A percentile compares a stretch with the other conserved stretches of the same genome.
These are phyloP conservation scores for Callocephalon fimbriatum DNA, from an alignment of 2,113 vertebrate genomes.

Conservation along the genomic window DNA sequence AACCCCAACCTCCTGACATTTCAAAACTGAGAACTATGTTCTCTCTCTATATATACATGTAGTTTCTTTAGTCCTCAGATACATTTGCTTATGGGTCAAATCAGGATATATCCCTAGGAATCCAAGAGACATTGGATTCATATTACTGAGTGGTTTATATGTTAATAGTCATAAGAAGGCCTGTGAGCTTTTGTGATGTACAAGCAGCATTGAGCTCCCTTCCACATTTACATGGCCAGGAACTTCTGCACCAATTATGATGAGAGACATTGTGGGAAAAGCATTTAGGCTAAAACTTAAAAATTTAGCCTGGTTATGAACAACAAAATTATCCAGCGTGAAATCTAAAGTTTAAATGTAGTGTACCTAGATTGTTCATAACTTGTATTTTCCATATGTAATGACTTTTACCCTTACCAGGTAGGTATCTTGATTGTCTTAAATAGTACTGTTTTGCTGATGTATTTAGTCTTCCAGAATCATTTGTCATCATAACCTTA, in stretches of 20 bases:
- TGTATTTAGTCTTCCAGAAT: slow-evolving; percentile 76
- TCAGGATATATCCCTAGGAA: background rate
- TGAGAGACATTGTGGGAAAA: background rate
- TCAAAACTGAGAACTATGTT: background rate
- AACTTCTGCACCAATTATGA: background rate
- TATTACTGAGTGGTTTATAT: background rate
- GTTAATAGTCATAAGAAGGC: background rate
- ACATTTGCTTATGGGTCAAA: background rate
- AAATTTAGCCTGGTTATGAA: background rate
- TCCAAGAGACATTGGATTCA: background rate
- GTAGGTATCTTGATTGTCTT: slow-evolving; percentile 92
- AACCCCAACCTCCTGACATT: background rate
- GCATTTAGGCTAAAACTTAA: background rate
- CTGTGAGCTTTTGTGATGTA: background rate
- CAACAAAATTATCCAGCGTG: background rate
- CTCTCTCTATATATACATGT: background rate
- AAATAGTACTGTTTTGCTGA: slow-evolving; percentile 93
- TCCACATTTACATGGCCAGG: background rate
- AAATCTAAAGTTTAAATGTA: background rate
- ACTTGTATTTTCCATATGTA: background rate
- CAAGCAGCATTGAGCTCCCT: background rate
- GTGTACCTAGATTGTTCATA: background rate
- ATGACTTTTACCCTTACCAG: slow-evolving; percentile 80
- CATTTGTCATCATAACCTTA: slow-evolving; percentile 79
- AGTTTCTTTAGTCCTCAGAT: background rate